phyloP scores from a whole-genome alignment of 2,113 vertebrate species.

The Hemicordylus capensis region DNA sequence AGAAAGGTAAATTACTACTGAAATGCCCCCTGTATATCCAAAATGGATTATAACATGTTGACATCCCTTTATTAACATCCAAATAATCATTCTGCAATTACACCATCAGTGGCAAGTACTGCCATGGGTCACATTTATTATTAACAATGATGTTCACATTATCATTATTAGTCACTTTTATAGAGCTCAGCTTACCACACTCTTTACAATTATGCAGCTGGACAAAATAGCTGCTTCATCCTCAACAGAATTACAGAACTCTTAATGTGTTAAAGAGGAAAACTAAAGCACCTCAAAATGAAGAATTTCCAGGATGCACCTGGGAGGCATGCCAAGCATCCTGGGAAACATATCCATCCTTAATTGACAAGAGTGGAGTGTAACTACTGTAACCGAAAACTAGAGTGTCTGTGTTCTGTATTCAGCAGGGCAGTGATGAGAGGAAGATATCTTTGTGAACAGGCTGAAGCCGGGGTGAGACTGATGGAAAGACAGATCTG shows the following conservation, averaged over 20 bases:
- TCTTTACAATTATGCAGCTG: conserved; percentile 19
- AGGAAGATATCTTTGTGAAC: not conserved
- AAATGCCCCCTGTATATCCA: conserved; percentile 41
- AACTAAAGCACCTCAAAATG: not conserved
- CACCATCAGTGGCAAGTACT: conserved; percentile 32
- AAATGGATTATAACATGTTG: conserved; percentile 50
- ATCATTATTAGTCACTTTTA: conserved; percentile 55
- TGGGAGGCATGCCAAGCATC: not conserved
- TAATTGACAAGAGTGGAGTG: not conserved
- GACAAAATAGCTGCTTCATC: not conserved
- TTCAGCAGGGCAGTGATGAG: not conserved
- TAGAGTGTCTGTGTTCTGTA: no score
- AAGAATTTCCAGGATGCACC: not conserved
- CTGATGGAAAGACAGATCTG: not conserved
- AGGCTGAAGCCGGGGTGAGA: not conserved
- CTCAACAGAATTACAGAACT: conserved; percentile 20
- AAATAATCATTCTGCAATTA: conserved; percentile 41
- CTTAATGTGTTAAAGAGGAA: not conserved
- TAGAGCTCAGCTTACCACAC: conserved; percentile 19
- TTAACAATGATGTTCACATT: conserved; percentile 44
- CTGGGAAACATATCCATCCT: not conserved
- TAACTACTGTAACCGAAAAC: not conserved
- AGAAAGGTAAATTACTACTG: conserved; percentile 54
- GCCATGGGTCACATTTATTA: conserved; percentile 49
- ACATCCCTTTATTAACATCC: conserved; percentile 46